A percentile compares a stretch with the other conserved stretches of the same genome.
Conservation (phyloP, 2,888 invertebrate genomes). For the Stenodera caucasica region DNA sequence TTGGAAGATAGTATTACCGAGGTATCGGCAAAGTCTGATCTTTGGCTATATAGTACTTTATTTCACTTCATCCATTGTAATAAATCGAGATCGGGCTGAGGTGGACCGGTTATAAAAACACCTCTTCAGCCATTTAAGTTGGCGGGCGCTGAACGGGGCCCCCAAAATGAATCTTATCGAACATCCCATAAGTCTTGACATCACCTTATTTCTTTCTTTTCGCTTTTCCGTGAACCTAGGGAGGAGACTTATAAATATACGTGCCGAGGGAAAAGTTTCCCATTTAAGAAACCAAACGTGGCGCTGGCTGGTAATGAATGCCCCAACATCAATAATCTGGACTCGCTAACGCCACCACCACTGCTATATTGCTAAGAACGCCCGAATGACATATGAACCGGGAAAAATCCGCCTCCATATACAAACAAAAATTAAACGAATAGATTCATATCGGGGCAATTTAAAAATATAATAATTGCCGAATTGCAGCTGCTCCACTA, state of each 20-base stretch:
- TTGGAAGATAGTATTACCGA: conserved; percentile 31
- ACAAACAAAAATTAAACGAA: no score
- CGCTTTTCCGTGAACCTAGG: conserved; percentile 49
- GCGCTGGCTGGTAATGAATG: conserved; percentile 49
- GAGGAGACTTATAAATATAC: conserved; percentile 56
- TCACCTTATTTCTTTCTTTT: conserved; percentile 58
- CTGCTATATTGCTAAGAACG: neutral
- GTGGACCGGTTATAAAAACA: conserved; percentile 53
- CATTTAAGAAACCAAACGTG: conserved; percentile 55
- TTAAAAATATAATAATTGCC: neutral
- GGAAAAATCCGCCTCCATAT: no score
- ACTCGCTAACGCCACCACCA: conserved; percentile 19
- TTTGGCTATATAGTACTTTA: conserved; percentile 42
- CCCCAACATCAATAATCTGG: conserved; percentile 48
- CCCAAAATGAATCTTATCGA: conserved; percentile 60
- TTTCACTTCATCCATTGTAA: conserved; percentile 46
- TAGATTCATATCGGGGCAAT: no score
- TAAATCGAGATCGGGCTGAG: conserved; percentile 47
- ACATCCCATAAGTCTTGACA: conserved; percentile 59
- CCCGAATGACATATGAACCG: neutral
- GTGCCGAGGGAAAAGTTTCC: conserved; percentile 57
- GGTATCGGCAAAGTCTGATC: conserved; percentile 48
- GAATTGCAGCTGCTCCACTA: neutral
- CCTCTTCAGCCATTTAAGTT: conserved; percentile 53
- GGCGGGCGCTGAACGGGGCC: conserved; percentile 41